Evolutionary conservation across 2,113 vertebrate genomes (phyloP).

Genomic region (Tragelaphus buxtoni): DNA sequence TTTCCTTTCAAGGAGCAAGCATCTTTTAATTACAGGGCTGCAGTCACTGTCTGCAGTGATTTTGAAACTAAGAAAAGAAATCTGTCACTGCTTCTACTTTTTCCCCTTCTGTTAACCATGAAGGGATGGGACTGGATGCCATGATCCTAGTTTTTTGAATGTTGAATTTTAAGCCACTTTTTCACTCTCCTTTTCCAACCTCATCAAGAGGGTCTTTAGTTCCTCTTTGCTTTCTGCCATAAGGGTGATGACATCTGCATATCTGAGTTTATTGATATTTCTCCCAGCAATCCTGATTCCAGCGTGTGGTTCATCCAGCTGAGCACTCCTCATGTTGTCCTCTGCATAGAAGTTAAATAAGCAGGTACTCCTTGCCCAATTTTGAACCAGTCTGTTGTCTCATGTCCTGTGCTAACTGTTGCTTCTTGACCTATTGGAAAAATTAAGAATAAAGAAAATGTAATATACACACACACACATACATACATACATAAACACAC

Average conservation of each 20-base stretch:
- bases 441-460: background rate
- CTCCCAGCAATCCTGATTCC: background rate
- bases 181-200: background rate
- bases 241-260: background rate
- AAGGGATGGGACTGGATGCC: background rate
- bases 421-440: background rate
- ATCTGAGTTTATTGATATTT: background rate
- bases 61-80: background rate
- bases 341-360: background rate
- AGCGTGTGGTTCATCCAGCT: background rate
- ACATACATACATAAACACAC: background rate
- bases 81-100: background rate
- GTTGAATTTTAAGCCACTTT: background rate
- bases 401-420: background rate
- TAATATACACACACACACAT: background rate
- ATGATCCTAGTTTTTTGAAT: background rate
- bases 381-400: background rate
- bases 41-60: background rate
- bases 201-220: background rate
- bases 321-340: background rate
- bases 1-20: background rate
- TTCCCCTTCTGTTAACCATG: background rate
- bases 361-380: background rate
- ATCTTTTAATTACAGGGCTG: background rate
- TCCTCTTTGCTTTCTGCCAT: background rate